Evolutionary conservation across 1,140 invertebrate genomes (phyloP), one percentile per base, ranked within the genome.

Genomic region (Gryllus bimaculatus): DNA sequence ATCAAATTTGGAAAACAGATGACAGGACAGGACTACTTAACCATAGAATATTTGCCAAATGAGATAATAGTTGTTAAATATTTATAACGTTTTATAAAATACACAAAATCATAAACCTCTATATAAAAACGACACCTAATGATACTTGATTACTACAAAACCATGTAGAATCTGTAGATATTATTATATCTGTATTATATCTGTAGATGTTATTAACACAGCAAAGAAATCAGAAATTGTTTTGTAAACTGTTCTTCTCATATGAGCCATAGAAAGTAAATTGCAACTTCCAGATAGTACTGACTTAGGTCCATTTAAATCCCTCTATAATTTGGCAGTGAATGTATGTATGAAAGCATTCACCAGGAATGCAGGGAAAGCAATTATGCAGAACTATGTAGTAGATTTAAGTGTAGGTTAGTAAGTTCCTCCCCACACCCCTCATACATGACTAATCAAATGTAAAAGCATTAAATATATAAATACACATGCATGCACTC

Each of bases 21-120:
- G 85, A 87, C 84, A 10, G 85, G 84, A 4, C 80, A 85, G n/a
- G 87, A 85, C 0, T 88, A 87, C 8, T 87, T 88, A 8, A 84
- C 85, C 77, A 86, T 84, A 73, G 83, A 84, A 39, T 5, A 39
- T 2, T 20, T 78, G 80, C 80, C 80, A 78, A 81, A 47, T 73
- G 49, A 74, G n/a, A 75, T 78, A 21, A 79, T 49, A 47, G 80
- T 81, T 76, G 39, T 77, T 49, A 18, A 26, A 49, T 79, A 47
- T 47, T n/a, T 80, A 47, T 47, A 80, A 26, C 80, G 80, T 8
- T 81, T 81, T 47, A 78, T 78, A 49, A 78, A 54, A 47, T 74
- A 79, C 75, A 49, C 79, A 18, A 77, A 80, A 39, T 48, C 75
- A 48, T 48, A 79, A 73, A n/a, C 74, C 75, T 47, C 74, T n/a